Conservation (phyloP, 2,888 invertebrate genomes). For the Andrena hattorfiana region DNA sequence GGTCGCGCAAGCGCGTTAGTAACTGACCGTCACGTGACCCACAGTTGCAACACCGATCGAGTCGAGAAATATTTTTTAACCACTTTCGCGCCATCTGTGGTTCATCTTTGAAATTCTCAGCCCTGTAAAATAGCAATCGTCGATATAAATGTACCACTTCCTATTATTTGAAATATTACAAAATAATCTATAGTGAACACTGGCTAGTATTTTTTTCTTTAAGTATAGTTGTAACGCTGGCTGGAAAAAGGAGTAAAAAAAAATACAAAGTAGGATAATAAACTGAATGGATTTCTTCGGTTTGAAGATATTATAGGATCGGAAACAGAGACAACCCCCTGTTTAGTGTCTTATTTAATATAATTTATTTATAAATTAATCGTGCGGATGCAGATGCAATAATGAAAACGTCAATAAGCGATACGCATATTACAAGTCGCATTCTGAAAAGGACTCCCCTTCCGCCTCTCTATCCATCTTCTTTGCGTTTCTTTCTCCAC, state of each 20-base stretch:
- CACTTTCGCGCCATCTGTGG: conserved; percentile 15
- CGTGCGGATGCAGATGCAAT: conserved; percentile 85
- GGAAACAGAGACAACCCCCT: conserved; percentile 4
- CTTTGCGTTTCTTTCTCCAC: conserved; percentile 59
- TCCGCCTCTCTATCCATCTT: conserved; percentile 70
- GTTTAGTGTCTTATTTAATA: conserved; percentile 74
- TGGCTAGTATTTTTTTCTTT: too few relatives aligned
- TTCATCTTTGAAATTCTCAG: background rate
- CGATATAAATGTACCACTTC: background rate
- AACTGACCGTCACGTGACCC: conserved; percentile 12
- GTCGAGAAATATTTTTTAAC: background rate
- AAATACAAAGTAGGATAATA: background rate
- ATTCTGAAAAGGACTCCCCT: conserved; percentile 77
- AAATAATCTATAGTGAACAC: background rate
- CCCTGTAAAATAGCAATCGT: background rate
- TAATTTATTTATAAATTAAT: conserved; percentile 85
- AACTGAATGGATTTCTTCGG: background rate
- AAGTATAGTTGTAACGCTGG: background rate
- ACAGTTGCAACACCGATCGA: conserved; percentile 15
- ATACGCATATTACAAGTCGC: conserved; percentile 84
- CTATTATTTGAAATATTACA: background rate
- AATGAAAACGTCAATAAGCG: conserved; percentile 85
- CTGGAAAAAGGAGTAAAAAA: background rate
- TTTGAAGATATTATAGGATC: background rate
- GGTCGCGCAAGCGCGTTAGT: conserved; percentile 84